Conservation (phyloP, 2,113 vertebrate genomes). For the Abramis brama region DNA sequence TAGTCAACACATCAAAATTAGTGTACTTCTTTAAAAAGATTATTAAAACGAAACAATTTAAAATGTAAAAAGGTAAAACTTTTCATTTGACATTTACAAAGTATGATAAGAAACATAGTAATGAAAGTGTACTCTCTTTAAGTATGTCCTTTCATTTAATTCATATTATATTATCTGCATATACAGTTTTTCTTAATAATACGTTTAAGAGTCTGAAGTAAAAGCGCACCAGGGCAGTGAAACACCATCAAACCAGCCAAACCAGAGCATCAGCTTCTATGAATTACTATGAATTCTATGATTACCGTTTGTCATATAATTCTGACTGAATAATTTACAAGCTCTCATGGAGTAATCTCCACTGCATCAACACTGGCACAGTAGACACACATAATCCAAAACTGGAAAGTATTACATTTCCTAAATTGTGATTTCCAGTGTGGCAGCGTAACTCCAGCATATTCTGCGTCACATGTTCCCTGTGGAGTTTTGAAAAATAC, state of each 20-base stretch:
- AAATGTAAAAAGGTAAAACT: too few species aligned
- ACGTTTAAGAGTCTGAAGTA: not conserved
- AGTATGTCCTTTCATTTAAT: not conserved
- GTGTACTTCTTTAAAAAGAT: too few species aligned
- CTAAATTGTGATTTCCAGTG: not conserved
- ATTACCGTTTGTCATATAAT: not conserved
- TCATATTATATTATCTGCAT: not conserved
- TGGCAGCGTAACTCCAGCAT: not conserved
- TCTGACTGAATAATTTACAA: conserved; percentile 25
- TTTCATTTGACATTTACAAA: too few species aligned
- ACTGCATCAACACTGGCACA: not conserved
- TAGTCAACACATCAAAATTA: too few species aligned
- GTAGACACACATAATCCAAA: not conserved
- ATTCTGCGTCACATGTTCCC: not conserved
- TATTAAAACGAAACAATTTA: too few species aligned
- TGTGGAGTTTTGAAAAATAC: not conserved
- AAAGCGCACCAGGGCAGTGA: not conserved
- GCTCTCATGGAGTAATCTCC: not conserved
- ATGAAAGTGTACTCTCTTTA: too few species aligned
- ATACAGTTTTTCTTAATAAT: not conserved
- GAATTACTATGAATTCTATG: too few species aligned
- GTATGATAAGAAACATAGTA: too few species aligned
- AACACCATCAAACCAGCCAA: not conserved
- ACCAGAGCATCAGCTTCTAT: not conserved
- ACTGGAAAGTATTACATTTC: not conserved